Base-by-base conservation (phyloP, 2,113 vertebrate species). In the Amphiprion ocellaris region DNA sequence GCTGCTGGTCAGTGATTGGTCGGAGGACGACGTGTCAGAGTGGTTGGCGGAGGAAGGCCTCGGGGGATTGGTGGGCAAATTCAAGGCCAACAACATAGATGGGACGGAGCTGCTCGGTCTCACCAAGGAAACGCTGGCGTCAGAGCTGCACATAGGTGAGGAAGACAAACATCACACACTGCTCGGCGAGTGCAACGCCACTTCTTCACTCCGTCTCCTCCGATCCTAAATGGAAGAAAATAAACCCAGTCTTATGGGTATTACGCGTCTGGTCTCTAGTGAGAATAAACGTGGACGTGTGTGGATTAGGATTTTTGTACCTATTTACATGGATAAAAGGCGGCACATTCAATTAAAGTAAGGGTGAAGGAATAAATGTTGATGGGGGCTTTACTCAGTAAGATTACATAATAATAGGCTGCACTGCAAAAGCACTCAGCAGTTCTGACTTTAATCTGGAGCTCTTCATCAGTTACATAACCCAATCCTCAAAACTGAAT, bases 101-200 rank as follows among this genome's bases (percentile, higher is more conserved):
- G 98, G 98, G 62, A 94, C 93, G 23, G 97, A 99, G 85, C 92
- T 99, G 12, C 90, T 99, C 28, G 85, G 81, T 71, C 96, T 99
- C 84, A 98, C 94, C 77, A 98, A 96, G 90, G 96, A 99, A 82
- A 96, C 92, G 17, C 94, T 99, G 87, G 78, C 90, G 67, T 93
- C 94, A 66, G 98, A 99, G 78, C 93, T 99, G 86, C 96, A 96
- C 92, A 96, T 99, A 65, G 97, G 98, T 99, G 96, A 96, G 94
- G 68, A 82, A 14, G 47, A 77, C 49, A 19, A 54, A 61, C 58
- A 23, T 83, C 79, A 74, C 84, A 74, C 71, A 16, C 78, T 6
- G 58, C 65, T 79, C 69, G 46, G 75, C 33, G 21, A 50, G 52
- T 2, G 61, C 46, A 7, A 7, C 1, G 75, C 26, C 62, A 21